Percentiles rank a stretch among this genome's conserved stretches.
Evolutionary conservation across 1,140 invertebrate species (phyloP).

Genomic region (Leucophenga varia): DNA sequence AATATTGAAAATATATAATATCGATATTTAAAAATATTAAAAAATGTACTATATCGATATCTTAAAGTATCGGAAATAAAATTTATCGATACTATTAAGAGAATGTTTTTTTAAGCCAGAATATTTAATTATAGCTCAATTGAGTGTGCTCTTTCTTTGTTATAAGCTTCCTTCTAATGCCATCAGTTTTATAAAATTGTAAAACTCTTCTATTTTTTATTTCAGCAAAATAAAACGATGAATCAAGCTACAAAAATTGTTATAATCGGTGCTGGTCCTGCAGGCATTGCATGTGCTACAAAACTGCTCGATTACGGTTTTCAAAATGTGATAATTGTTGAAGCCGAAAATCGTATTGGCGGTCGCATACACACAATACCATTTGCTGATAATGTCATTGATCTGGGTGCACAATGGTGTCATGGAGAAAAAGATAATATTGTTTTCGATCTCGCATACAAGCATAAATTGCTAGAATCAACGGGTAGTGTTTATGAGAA

Average conservation of each 20-base stretch:
- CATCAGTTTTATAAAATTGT: conserved; percentile 20
- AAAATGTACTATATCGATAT: too few relatives aligned
- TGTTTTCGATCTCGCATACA: conserved; percentile 67
- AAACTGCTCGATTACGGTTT: conserved; percentile 61
- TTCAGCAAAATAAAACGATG: conserved; percentile 19
- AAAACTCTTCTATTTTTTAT: background rate
- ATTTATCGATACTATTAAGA: too few relatives aligned
- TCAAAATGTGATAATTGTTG: conserved; percentile 61
- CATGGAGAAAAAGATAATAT: conserved; percentile 77
- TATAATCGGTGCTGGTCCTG: conserved; percentile 64
- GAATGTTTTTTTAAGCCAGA: too few relatives aligned
- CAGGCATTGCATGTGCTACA: conserved; percentile 64
- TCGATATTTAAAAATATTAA: too few relatives aligned
- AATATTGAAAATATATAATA: too few relatives aligned
- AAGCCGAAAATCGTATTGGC: conserved; percentile 72
- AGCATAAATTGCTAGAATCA: conserved; percentile 60
- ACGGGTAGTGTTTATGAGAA: conserved; percentile 41
- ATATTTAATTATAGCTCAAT: too few relatives aligned
- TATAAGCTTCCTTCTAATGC: too few relatives aligned
- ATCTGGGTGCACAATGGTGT: conserved; percentile 79
- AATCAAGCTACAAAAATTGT: conserved; percentile 55
- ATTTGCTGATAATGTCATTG: conserved; percentile 67
- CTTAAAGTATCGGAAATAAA: too few relatives aligned
- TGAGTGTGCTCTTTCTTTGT: too few relatives aligned
- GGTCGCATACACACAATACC: conserved; percentile 66